Conservation (phyloP, 53 echinoderm and acorn worm species). For the Arbacia lixula region DNA sequence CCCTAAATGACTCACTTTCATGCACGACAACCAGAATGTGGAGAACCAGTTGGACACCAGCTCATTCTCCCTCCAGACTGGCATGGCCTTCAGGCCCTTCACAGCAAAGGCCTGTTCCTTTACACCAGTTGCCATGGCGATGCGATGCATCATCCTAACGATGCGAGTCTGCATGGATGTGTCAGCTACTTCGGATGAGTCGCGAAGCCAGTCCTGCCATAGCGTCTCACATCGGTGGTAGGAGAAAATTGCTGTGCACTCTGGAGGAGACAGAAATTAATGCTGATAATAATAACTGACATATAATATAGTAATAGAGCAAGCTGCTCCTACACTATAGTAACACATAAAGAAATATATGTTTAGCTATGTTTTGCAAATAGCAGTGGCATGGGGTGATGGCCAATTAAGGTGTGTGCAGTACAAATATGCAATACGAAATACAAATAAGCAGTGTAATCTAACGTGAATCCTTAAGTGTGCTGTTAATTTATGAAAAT, state of each 20-base stretch:
- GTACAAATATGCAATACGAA: too few species aligned
- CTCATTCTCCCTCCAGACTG: slow-evolving; percentile 56
- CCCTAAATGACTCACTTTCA: slow-evolving; percentile 54
- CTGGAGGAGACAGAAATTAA: slow-evolving; percentile 23
- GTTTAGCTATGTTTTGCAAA: too few species aligned
- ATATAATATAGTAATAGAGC: too few species aligned
- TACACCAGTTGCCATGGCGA: slow-evolving; percentile 20
- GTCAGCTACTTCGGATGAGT: slow-evolving; percentile 27
- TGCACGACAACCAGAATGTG: slow-evolving; percentile 62
- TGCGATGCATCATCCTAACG: slow-evolving; percentile 25
- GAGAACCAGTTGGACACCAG: slow-evolving; percentile 48
- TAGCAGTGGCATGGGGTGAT: too few species aligned
- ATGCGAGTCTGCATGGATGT: background rate
- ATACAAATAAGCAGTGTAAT: too few species aligned
- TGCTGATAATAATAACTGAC: too few species aligned
- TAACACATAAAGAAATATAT: too few species aligned
- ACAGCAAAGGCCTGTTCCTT: slow-evolving; percentile 55
- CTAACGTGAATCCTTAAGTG: too few species aligned
- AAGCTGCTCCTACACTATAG: too few species aligned
- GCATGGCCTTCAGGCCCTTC: slow-evolving; percentile 30
- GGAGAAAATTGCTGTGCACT: slow-evolving; percentile 50
- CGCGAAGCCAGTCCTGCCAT: slow-evolving; percentile 58
- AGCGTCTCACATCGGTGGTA: slow-evolving; percentile 55
- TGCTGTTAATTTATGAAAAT: too few species aligned
- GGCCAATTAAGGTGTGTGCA: too few species aligned